phyloP scores from a whole-genome alignment of 2,113 vertebrate genomes.

The Poecile atricapillus region DNA sequence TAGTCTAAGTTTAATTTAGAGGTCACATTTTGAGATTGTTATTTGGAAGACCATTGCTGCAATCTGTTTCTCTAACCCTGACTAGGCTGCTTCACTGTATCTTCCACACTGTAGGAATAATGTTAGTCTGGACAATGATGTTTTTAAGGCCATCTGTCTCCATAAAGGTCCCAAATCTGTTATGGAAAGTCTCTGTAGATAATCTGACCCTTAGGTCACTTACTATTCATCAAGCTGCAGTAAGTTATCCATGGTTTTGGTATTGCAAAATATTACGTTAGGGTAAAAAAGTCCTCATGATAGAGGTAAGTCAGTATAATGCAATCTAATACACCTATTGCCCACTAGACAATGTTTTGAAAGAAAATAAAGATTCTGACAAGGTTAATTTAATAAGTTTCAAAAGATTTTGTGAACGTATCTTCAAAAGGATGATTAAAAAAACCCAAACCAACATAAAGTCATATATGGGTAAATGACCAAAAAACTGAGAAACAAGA shows the following conservation, averaged over 20 bases:
- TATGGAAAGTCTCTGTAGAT: background rate
- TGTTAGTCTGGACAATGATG: background rate
- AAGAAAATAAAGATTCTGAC: background rate
- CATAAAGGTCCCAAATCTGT: background rate
- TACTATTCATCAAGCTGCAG: background rate
- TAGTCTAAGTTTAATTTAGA: background rate
- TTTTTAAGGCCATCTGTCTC: background rate
- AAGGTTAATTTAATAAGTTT: background rate
- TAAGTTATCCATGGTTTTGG: background rate
- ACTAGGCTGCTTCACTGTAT: background rate
- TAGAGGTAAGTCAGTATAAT: background rate
- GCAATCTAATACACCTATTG: background rate
- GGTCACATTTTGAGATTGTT: background rate
- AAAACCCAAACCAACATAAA: background rate
- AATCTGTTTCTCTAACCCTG: background rate
- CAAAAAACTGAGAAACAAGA: fast-evolving
- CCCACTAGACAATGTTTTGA: fast-evolving
- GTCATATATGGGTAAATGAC: background rate
- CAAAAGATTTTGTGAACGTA: background rate
- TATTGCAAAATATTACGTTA: background rate
- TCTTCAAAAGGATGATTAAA: background rate
- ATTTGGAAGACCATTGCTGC: background rate
- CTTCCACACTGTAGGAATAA: background rate
- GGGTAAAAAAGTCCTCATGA: background rate
- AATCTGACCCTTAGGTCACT: background rate